Conservation (phyloP, 1,140 invertebrate genomes). For the Panagrolaimus sp. region DNA sequence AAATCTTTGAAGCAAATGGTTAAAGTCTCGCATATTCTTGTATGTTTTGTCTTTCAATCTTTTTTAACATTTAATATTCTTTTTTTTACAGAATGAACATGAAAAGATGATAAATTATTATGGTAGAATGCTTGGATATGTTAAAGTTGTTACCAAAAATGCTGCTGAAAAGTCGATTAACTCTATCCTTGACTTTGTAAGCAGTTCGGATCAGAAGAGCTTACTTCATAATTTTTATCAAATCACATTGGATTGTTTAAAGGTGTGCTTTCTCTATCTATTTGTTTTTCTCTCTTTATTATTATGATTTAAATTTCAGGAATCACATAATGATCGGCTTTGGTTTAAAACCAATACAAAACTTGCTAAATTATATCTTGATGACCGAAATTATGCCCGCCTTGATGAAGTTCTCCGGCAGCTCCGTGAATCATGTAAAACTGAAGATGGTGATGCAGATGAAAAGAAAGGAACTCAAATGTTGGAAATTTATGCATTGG, state of each 20-base stretch:
- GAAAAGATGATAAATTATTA: slow-evolving; percentile 91
- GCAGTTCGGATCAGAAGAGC: slow-evolving; percentile 83
- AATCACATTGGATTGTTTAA: slow-evolving; percentile 92
- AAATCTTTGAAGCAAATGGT: slow-evolving; percentile 99
- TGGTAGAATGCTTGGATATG: slow-evolving; percentile 89
- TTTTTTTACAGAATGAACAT: slow-evolving; percentile 74
- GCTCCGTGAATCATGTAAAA: slow-evolving; percentile 90
- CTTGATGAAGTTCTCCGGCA: slow-evolving; percentile 93
- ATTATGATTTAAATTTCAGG: too few species aligned
- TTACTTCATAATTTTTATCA: slow-evolving; percentile 98
- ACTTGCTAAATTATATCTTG: slow-evolving; percentile 94
- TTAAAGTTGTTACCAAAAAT: slow-evolving; percentile 96
- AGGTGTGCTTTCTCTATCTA: slow-evolving; percentile 64
- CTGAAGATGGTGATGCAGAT: slow-evolving; percentile 98
- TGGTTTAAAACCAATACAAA: slow-evolving; percentile 99
- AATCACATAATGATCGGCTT: slow-evolving; percentile 95
- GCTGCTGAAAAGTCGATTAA: slow-evolving; percentile 99
- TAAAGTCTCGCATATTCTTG: slow-evolving; percentile 98
- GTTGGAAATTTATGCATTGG: slow-evolving; percentile 94
- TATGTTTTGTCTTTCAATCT: slow-evolving; percentile 61
- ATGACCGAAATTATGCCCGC: slow-evolving; percentile 87
- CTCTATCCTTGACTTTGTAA: slow-evolving; percentile 98
- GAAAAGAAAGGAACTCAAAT: slow-evolving; percentile 91
- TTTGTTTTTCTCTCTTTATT: background rate
- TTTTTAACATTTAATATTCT: too few species aligned